Evolutionary conservation across 2,113 vertebrate species (phyloP).

Genomic region (Hemiscyllium ocellatum): DNA sequence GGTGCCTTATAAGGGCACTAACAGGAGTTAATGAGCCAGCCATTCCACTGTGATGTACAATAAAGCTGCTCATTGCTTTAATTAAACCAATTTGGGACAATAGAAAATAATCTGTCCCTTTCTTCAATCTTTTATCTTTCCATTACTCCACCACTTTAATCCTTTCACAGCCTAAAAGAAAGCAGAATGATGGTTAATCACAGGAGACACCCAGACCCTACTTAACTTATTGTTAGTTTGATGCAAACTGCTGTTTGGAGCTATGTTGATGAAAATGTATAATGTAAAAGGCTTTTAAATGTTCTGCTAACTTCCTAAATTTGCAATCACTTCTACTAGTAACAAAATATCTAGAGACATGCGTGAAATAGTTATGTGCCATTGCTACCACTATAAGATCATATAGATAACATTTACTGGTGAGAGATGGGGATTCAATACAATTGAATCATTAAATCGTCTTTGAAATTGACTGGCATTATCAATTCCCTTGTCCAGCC

Average conservation of each 20-base stretch:
- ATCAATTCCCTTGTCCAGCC: slow-evolving; percentile 19
- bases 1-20: neutral
- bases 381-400: neutral
- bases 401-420: neutral
- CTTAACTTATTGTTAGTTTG: slow-evolving; percentile 9
- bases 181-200: neutral
- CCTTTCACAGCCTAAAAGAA: neutral
- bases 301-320: neutral
- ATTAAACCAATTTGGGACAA: neutral
- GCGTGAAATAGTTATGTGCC: neutral
- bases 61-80: neutral
- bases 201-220: neutral
- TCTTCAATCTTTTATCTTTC: neutral
- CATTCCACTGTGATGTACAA: neutral
- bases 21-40: neutral
- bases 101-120: neutral
- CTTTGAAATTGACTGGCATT: neutral
- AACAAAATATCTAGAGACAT: neutral
- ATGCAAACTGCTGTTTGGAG: neutral
- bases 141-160: neutral
- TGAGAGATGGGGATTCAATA: neutral
- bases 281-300: neutral
- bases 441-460: neutral
- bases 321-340: neutral
- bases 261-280: neutral